These are phyloP conservation scores for Conchocele bisecta DNA, from an alignment of 2,888 invertebrate genomes.

Conservation along the genomic window DNA sequence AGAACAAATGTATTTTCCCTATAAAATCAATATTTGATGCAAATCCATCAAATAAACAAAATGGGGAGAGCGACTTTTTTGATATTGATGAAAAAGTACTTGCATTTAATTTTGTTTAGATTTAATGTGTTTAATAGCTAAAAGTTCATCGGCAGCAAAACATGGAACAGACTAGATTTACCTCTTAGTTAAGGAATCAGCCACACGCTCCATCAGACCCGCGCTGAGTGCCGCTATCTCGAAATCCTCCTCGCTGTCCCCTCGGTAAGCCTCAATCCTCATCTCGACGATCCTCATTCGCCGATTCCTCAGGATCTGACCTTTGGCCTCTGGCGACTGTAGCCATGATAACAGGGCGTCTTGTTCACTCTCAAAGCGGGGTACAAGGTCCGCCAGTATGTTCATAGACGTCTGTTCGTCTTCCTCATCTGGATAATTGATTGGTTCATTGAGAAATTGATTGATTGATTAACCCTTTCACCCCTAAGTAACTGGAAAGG, in stretches of 20 bases:
- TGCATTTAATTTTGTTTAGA: no score
- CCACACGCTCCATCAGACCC: slow-evolving; percentile 76
- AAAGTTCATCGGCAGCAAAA: no score
- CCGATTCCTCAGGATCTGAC: slow-evolving; percentile 56
- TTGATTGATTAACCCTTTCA: no score
- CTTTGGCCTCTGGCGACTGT: slow-evolving; percentile 63
- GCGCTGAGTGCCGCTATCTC: slow-evolving; percentile 69
- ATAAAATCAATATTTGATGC: no score
- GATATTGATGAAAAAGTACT: no score
- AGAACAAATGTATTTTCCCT: no score
- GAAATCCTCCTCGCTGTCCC: slow-evolving; percentile 71
- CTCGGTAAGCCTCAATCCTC: slow-evolving; percentile 66
- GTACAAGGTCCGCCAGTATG: slow-evolving; percentile 73
- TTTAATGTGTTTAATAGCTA: no score
- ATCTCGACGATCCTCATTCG: slow-evolving; percentile 66
- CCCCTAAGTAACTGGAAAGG: no score
- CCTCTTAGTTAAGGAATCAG: slow-evolving; percentile 61
- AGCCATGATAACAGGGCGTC: slow-evolving; percentile 72
- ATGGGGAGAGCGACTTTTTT: no score
- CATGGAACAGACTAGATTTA: no score
- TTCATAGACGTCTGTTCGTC: slow-evolving; percentile 59
- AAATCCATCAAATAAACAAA: no score
- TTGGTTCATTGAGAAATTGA: no score
- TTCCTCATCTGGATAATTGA: slow-evolving; percentile 62
- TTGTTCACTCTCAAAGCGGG: slow-evolving; percentile 74